Conservation (phyloP, 2,888 invertebrate species). For the Liodrosophila aerea region DNA sequence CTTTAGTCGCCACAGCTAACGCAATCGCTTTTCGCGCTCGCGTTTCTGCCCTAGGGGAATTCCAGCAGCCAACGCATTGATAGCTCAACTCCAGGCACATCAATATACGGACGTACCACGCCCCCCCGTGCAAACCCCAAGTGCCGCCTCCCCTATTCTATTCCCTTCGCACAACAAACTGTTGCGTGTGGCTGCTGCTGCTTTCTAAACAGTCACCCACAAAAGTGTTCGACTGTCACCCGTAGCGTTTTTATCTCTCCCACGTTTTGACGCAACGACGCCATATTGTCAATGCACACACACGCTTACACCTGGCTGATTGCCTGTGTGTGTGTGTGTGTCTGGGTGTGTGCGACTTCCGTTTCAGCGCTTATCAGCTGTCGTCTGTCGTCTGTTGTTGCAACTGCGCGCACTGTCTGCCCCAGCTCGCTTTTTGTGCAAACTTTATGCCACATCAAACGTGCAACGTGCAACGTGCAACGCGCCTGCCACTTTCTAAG, state of each 20-base stretch:
- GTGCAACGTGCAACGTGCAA: conserved; percentile 34
- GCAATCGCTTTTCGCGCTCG: conserved; percentile 68
- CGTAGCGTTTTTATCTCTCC: conserved; percentile 58
- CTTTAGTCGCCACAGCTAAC: conserved; percentile 59
- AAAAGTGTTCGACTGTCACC: conserved; percentile 15
- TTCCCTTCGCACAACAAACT: conserved; percentile 43
- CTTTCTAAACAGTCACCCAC: too few species aligned
- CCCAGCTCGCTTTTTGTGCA: too few species aligned
- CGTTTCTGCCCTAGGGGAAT: conserved; percentile 52
- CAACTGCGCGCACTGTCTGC: conserved; percentile 57
- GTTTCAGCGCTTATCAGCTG: conserved; percentile 68
- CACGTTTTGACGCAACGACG: conserved; percentile 45
- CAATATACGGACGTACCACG: conserved; percentile 33
- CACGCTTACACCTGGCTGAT: background rate
- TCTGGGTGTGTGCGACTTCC: conserved; percentile 53
- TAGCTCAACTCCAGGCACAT: conserved; percentile 36
- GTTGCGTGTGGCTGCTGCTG: conserved; percentile 25
- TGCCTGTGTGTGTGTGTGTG: conserved; percentile 12
- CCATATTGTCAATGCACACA: conserved; percentile 47
- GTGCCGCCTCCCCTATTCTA: background rate
- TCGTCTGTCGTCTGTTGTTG: conserved; percentile 56
- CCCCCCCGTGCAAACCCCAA: background rate
- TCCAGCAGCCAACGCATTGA: conserved; percentile 64
- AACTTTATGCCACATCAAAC: conserved; percentile 60
- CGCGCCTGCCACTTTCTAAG: conserved; percentile 43